phyloP scores from a whole-genome alignment of 2,888 invertebrate species.

The Tubulanus polymorphus region DNA sequence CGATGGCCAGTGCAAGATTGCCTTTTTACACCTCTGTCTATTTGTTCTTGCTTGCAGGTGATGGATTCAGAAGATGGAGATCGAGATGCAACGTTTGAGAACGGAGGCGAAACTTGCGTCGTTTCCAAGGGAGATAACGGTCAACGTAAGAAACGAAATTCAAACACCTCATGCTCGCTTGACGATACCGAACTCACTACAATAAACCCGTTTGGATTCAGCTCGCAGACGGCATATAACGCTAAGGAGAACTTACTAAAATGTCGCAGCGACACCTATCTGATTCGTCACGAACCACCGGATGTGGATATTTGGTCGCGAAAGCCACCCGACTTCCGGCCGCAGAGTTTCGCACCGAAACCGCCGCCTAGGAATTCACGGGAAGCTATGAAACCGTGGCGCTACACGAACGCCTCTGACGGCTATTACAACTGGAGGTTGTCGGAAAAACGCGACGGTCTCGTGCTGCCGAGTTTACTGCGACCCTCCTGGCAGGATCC shows the following conservation, averaged over 20 bases:
- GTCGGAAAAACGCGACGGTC: slow-evolving; percentile 11
- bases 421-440: background rate
- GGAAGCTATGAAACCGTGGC: slow-evolving; percentile 46
- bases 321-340: slow-evolving; percentile 46
- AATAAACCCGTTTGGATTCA: slow-evolving; percentile 47
- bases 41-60: no score
- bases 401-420: slow-evolving; percentile 31
- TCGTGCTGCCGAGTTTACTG: slow-evolving; percentile 23
- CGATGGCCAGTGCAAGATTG: no score
- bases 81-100: no score
- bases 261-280: slow-evolving; percentile 34
- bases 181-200: no score
- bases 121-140: no score
- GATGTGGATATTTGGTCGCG: slow-evolving; percentile 43
- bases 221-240: slow-evolving; percentile 38
- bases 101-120: no score
- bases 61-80: no score
- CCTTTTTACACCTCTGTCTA: no score
- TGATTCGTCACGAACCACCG: slow-evolving; percentile 13
- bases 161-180: no score
- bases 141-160: no score
- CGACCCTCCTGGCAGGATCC: slow-evolving; percentile 15
- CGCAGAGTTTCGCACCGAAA: slow-evolving; percentile 37
- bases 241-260: slow-evolving; percentile 36
- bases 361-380: slow-evolving; percentile 46